These are phyloP conservation scores for Rhabdomys dilectus DNA, from an alignment of 2,113 vertebrate genomes.

Conservation along the genomic window DNA sequence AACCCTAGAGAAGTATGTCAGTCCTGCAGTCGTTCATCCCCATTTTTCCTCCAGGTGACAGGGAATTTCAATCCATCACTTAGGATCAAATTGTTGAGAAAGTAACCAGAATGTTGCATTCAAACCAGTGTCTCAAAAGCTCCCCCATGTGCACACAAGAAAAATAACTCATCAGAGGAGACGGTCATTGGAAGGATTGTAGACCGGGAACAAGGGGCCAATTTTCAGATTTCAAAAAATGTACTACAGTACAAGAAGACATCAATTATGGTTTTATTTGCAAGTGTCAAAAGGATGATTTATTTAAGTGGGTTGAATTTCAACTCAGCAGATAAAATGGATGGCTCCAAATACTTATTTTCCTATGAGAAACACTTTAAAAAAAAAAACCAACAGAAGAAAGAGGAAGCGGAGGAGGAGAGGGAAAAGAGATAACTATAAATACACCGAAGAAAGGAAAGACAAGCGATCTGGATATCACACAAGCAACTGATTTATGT, in stretches of 20 bases:
- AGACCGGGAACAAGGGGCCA: not conserved
- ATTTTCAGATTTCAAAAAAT: slow-evolving; percentile 15
- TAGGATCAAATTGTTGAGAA: not conserved
- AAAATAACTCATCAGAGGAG: slow-evolving; percentile 17
- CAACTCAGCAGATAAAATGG: not conserved
- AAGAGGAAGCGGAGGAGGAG: not conserved
- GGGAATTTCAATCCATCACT: slow-evolving; percentile 33
- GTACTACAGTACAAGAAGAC: not conserved
- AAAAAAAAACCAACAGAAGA: not conserved
- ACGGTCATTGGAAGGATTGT: not conserved
- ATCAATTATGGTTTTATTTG: not conserved
- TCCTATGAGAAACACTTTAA: not conserved
- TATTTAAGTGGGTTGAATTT: not conserved
- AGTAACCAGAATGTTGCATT: not conserved
- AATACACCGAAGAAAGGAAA: not conserved
- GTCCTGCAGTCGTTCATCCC: slow-evolving; percentile 5
- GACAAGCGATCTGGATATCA: not conserved
- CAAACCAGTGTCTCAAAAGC: slow-evolving; percentile 69
- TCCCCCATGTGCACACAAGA: slow-evolving; percentile 70
- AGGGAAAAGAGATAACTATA: not conserved
- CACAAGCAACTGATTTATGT: slow-evolving; percentile 33
- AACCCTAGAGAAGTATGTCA: not conserved
- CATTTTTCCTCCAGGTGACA: not conserved
- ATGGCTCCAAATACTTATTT: not conserved
- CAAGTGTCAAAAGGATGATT: not conserved